phyloP scores from a whole-genome alignment of 2,113 vertebrate species.

The Struthio camelus region DNA sequence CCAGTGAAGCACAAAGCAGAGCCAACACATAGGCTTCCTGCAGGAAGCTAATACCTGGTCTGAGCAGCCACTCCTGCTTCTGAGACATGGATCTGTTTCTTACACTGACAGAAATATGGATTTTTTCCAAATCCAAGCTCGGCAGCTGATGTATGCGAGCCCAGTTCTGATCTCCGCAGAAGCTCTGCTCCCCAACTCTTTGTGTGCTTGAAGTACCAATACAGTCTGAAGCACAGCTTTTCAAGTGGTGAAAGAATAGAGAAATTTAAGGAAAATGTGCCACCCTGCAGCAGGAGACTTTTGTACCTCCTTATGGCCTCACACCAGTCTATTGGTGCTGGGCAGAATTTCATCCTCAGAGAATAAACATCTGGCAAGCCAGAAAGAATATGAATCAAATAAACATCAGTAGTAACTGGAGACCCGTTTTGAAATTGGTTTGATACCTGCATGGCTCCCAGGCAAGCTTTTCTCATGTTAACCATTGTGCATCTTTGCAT shows the following conservation, averaged over 20 bases:
- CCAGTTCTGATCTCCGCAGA: not conserved
- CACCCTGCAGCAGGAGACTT: conserved; percentile 2
- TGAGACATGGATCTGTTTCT: not conserved
- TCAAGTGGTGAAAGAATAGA: not conserved
- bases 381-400: conserved; percentile 34
- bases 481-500: conserved; percentile 59
- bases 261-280: not conserved
- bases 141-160: not conserved
- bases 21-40: not conserved
- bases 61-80: not conserved
- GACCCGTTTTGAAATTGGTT: conserved; percentile 1
- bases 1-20: not conserved
- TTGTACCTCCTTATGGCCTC: not conserved
- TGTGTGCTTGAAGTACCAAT: not conserved
- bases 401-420: conserved; percentile 28
- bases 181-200: not conserved
- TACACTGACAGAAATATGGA: not conserved
- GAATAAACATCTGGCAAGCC: not conserved
- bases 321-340: accelerated
- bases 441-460: conserved; percentile 45
- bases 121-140: not conserved
- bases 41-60: not conserved
- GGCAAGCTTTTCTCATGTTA: conserved; percentile 50
- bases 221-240: not conserved
- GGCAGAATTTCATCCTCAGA: not conserved